A percentile compares a stretch with the other conserved stretches of the same genome.
These are phyloP conservation scores for Callosobruchus maculatus DNA, from an alignment of 2,888 invertebrate species.

Conservation along the genomic window DNA sequence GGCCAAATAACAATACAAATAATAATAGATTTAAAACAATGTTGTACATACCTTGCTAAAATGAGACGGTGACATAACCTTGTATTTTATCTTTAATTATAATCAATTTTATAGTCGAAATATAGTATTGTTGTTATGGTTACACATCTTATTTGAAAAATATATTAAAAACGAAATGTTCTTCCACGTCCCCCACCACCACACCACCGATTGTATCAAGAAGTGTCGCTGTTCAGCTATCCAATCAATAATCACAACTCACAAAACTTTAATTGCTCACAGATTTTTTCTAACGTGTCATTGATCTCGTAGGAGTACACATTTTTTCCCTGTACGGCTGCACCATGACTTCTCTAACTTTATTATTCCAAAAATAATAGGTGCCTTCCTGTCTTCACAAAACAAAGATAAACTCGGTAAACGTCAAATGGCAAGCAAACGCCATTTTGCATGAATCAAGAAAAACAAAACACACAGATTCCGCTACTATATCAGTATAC, in stretches of 20 bases:
- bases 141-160: conserved; percentile 8
- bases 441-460: neutral
- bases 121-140: conserved; percentile 2
- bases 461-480: no score
- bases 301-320: neutral
- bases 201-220: conserved; percentile 11
- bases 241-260: conserved; percentile 34
- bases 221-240: conserved; percentile 26
- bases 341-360: neutral
- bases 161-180: conserved; percentile 15
- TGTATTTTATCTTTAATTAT: conserved; percentile 12
- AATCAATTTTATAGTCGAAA: conserved; percentile 8
- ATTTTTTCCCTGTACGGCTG: neutral
- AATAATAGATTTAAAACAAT: conserved; percentile 10
- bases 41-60: conserved; percentile 15
- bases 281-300: neutral
- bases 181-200: conserved; percentile 27
- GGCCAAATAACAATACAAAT: conserved; percentile 2
- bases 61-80: conserved; percentile 23
- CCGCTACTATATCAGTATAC: no score
- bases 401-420: neutral
- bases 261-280: conserved; percentile 1
- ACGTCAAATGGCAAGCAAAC: neutral
- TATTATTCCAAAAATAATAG: neutral
- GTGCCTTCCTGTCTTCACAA: neutral